Evolutionary conservation across 2,797 vertebrate species (phyloP), one percentile per base, ranked within the genome.

Genomic region (Leuciscus waleckii): DNA sequence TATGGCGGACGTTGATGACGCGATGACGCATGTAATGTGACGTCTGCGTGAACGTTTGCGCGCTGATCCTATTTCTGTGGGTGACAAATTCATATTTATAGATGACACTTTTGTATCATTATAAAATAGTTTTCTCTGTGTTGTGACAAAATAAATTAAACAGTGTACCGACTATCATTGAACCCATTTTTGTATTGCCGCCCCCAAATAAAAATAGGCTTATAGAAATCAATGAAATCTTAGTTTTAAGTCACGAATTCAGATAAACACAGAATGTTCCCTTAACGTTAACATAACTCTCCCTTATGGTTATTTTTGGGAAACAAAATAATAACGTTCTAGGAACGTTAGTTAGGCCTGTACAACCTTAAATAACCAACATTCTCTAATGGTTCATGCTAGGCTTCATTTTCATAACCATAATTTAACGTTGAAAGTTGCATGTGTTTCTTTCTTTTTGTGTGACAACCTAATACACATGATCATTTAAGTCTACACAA

Each of bases 1-100:
- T 96, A 97, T 97, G 97, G 97, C 95, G 96, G 95, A 93, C 43
- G 79, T 7, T 70, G 86, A 87, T 98, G 97, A 98, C 96, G 97
- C 92, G 95, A 87, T 83, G 58, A 87, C 75, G 61, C 69, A 71
- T 85, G 69, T 32, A 10, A 58, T 23, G 43, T 84, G 81, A 87
- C 87, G 85, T 41, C 10, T 76, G 46, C 32, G 41, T 32, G 10
- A 1, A 79, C 65, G 41, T 65, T 13, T 21, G n/a, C 4, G 26
- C 26, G 14, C 26, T 17, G 5, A 8, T 49, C 8, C 29, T 49
- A 9, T 68, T 51, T 37, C 21, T 51, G 41, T 14, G 26, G 54
- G 51, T 56, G 35, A 77, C 74, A 56, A 9, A 49, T 49, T 49
- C 14, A 16, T 49, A 16, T 49, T 16, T 49, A 16, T 16, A 49